phyloP scores from a whole-genome alignment of 2,113 vertebrate species.

The Nibea coibor region DNA sequence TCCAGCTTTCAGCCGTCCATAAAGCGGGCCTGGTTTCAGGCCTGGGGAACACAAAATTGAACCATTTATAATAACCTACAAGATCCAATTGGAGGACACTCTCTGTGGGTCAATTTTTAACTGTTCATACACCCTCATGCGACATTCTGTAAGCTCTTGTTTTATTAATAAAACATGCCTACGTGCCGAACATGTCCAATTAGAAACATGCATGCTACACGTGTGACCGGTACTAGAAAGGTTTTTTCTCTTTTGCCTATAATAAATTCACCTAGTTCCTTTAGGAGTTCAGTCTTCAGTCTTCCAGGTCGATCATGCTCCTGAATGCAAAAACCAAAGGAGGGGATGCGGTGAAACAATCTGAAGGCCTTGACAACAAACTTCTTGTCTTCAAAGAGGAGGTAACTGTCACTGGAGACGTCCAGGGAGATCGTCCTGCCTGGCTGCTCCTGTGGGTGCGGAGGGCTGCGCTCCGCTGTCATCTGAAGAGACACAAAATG shows the following conservation, averaged over 20 bases:
- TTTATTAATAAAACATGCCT: background rate
- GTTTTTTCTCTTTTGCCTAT: too few species aligned
- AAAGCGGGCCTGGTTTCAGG: slow-evolving; percentile 89
- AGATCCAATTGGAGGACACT: background rate
- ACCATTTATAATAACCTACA: background rate
- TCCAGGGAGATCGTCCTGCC: slow-evolving; percentile 84
- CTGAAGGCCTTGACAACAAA: slow-evolving; percentile 89
- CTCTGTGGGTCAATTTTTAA: background rate
- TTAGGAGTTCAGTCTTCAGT: slow-evolving; percentile 87
- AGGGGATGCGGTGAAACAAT: slow-evolving; percentile 92
- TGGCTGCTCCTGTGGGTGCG: slow-evolving; percentile 81
- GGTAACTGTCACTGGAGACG: slow-evolving; percentile 79
- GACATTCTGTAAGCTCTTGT: background rate
- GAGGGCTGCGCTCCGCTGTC: slow-evolving; percentile 33
- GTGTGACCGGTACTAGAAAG: too few species aligned
- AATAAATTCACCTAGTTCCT: slow-evolving; percentile 85
- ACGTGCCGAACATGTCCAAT: background rate
- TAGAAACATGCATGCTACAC: background rate
- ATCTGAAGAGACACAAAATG: slow-evolving; percentile 42
- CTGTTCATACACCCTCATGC: background rate
- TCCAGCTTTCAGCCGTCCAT: slow-evolving; percentile 90
- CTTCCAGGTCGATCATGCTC: slow-evolving; percentile 88
- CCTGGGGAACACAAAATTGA: slow-evolving; percentile 76
- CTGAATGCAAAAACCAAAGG: slow-evolving; percentile 92
- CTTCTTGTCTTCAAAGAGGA: slow-evolving; percentile 86